These are phyloP conservation scores for Congeria kusceri DNA, from an alignment of 2,888 invertebrate genomes.

Conservation along the genomic window DNA sequence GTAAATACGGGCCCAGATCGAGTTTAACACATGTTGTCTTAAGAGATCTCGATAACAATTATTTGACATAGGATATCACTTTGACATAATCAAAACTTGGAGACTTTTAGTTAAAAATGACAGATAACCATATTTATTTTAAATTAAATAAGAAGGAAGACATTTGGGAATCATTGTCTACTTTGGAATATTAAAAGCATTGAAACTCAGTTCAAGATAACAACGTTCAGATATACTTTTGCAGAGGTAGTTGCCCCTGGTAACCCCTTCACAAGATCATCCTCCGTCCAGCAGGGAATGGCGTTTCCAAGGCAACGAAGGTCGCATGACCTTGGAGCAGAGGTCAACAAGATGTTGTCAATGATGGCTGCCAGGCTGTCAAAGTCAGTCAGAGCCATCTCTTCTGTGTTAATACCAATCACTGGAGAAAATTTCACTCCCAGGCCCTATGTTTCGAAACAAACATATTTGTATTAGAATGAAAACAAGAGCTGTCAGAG, in stretches of 20 bases:
- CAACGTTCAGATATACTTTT: neutral
- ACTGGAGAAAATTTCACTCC: neutral
- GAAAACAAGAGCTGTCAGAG: no score
- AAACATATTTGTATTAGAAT: neutral
- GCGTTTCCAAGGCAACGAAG: constrained; percentile 58
- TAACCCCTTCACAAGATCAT: constrained; percentile 41
- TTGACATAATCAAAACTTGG: no score
- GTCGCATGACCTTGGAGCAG: constrained; percentile 45
- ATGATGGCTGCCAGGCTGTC: constrained; percentile 51
- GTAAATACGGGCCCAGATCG: no score
- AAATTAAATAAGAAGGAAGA: no score
- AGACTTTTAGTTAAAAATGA: no score
- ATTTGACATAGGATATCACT: no score
- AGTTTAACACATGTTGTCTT: no score
- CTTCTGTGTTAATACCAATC: neutral
- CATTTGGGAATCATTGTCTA: no score
- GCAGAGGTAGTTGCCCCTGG: neutral
- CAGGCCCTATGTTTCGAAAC: neutral
- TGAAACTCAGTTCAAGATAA: no score
- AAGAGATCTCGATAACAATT: no score
- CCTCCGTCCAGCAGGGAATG: constrained; percentile 63
- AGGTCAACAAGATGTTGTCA: constrained; percentile 41
- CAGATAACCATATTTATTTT: no score
- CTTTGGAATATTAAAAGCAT: no score
- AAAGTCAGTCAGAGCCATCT: constrained; percentile 63